Evolutionary conservation across 2,888 invertebrate genomes (phyloP), one percentile per base, ranked within the genome.

Genomic region (Junonia oenone): DNA sequence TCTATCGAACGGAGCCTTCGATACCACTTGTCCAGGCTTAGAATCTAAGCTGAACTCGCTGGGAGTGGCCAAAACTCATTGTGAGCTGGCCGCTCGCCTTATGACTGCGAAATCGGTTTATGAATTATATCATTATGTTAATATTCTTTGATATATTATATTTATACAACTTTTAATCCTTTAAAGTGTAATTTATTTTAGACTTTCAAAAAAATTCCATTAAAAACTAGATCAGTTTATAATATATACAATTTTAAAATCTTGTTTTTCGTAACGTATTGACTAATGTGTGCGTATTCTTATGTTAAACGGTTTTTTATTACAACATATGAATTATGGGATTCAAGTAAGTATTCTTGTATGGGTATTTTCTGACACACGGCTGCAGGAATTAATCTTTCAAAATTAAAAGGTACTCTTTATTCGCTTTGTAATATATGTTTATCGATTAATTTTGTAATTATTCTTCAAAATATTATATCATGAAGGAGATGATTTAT

Each of bases 1-100:
- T 81, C 80, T 75, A 63, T 73, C 71, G 68, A 63, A 58, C 72
- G 66, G 63, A 61, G 63, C 61, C 65, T 62, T 57, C 59, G 54
- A 61, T 55, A 59, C 61, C 47, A 55, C 59, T 58, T 61, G 59
- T 56, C 61, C 47, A 50, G 50, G 56, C 29, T 53, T 43, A 59
- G 58, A 46, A 58, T 47, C 49, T 46, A 59, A 19, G 13, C 19
- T 13, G 56, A 53, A 48, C 35, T 47, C 47, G 45, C 43, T 45
- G 33, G 49, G 58, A 55, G 51, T 45, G 45, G 22, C 40, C 50
- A 50, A 45, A 52, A 27, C 40, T 46, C 29, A 53, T 38, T 50
- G 22, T 45, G 35, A 46, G 49, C 52, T 55, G 58, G 45, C 50
- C 43, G 45, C 35, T 31, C 55, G 43, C 26, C 9, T 43, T 22